A percentile compares a stretch with the other conserved stretches of the same genome.
phyloP scores from a whole-genome alignment of 2,797 vertebrate genomes.

The Macrochelys suwanniensis region DNA sequence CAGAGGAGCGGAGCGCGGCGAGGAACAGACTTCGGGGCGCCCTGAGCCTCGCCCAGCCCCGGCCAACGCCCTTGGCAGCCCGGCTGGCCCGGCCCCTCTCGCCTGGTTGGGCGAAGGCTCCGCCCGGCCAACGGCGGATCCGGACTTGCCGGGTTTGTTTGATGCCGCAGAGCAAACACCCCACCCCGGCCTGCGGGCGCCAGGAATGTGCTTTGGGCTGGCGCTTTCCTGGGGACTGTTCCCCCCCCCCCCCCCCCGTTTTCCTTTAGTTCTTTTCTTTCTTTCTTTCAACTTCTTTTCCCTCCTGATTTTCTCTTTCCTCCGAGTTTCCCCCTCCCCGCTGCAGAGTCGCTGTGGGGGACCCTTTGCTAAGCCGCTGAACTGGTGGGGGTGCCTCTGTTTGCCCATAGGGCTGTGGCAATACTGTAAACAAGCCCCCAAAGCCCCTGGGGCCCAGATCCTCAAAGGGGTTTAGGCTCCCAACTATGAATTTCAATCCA shows the following conservation, averaged over 20 bases:
- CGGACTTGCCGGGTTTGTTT: background rate
- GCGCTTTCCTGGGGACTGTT: no score
- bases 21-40: rapidly evolving
- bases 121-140: background rate
- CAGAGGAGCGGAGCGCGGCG: background rate
- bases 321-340: background rate
- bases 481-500: no score
- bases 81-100: background rate
- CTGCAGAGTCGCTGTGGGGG: no score
- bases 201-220: no score
- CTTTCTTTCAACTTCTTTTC: no score
- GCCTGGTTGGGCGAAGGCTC: background rate
- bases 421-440: no score
- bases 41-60: background rate
- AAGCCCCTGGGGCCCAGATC: no score
- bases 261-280: no score
- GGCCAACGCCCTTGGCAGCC: constrained; percentile 21
- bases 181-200: no score
- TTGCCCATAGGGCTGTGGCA: background rate
- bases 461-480: no score
- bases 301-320: no score
- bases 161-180: no score
- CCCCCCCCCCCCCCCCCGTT: rapidly evolving
- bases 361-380: background rate
- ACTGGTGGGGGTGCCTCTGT: background rate